phyloP scores from a whole-genome alignment of 2,797 vertebrate genomes.

The Etheostoma perlongum region DNA sequence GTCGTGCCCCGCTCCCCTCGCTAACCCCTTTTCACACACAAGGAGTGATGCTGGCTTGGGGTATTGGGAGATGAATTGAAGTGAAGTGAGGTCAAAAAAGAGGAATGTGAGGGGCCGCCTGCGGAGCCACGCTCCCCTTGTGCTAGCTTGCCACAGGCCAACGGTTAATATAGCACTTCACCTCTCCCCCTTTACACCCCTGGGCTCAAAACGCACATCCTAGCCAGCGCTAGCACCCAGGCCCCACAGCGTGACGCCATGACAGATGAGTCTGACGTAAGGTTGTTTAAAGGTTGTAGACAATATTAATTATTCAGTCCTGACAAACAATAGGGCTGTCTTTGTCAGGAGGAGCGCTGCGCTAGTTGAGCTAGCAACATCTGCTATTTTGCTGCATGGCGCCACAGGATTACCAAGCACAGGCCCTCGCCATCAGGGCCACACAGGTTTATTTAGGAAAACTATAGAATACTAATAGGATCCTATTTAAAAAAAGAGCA shows the following conservation, averaged over 20 bases:
- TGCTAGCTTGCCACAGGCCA: conserved; percentile 74
- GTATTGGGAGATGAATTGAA: conserved; percentile 64
- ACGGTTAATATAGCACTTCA: conserved; percentile 80
- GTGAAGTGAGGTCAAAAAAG: conserved; percentile 65
- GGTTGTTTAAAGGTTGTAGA: conserved; percentile 86
- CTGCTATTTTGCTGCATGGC: conserved; percentile 69
- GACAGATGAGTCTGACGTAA: conserved; percentile 83
- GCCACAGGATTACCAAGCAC: conserved; percentile 75
- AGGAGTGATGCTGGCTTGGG: conserved; percentile 73
- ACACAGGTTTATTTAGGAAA: conserved; percentile 72
- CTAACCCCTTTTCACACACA: conserved; percentile 67
- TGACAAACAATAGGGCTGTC: conserved; percentile 74
- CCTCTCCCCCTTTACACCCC: conserved; percentile 66
- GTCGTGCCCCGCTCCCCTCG: conserved; percentile 60
- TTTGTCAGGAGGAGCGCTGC: conserved; percentile 49
- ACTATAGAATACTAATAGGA: conserved; percentile 7
- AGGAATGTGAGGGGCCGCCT: conserved; percentile 53
- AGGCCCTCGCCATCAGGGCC: conserved; percentile 43
- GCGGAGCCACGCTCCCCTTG: conserved; percentile 41
- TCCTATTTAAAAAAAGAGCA: conserved; percentile 73
- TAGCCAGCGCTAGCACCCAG: conserved; percentile 63
- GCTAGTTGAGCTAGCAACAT: conserved; percentile 71
- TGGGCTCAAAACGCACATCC: conserved; percentile 64
- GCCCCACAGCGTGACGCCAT: conserved; percentile 70
- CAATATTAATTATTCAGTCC: conserved; percentile 82